Evolutionary conservation across 2,888 invertebrate species (phyloP).

Genomic region (Troglohyphantes excavatus): DNA sequence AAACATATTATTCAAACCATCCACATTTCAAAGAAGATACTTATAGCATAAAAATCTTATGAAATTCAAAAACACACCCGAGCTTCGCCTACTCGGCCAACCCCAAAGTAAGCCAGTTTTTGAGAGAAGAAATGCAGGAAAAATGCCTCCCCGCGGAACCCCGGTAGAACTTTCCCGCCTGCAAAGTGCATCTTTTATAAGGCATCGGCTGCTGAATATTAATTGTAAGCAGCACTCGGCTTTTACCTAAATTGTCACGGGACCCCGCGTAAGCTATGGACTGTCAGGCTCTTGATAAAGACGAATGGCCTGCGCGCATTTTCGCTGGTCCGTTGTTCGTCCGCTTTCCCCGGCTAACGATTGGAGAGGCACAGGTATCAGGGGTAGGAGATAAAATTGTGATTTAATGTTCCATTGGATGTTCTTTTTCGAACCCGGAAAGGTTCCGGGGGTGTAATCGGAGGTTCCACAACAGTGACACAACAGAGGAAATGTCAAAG

Average conservation of each 20-base stretch:
- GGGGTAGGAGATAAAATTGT: conserved; percentile 58
- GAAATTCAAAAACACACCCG: conserved; percentile 14
- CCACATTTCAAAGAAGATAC: not conserved
- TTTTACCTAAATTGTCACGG: conserved; percentile 68
- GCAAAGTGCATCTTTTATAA: conserved; percentile 56
- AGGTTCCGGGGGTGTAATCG: too few species aligned
- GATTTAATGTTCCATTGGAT: conserved; percentile 62
- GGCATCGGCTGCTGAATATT: conserved; percentile 64
- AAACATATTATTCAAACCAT: not conserved
- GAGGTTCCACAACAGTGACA: too few species aligned
- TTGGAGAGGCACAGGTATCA: not conserved
- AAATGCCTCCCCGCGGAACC: not conserved
- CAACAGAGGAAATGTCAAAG: not conserved
- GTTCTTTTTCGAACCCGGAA: not conserved
- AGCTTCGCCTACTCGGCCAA: not conserved
- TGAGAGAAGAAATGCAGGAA: not conserved
- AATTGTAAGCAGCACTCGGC: conserved; percentile 60
- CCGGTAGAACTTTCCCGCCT: not conserved
- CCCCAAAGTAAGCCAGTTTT: not conserved
- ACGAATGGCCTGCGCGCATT: conserved; percentile 46
- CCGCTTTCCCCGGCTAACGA: conserved; percentile 31
- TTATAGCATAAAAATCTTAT: not conserved
- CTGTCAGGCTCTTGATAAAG: conserved; percentile 61
- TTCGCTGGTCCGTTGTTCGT: conserved; percentile 37
- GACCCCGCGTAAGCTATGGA: conserved; percentile 62